A percentile compares a stretch with the other conserved stretches of the same genome.
Evolutionary conservation across 2,888 invertebrate genomes (phyloP).

Genomic region (Harpalus rufipes): DNA sequence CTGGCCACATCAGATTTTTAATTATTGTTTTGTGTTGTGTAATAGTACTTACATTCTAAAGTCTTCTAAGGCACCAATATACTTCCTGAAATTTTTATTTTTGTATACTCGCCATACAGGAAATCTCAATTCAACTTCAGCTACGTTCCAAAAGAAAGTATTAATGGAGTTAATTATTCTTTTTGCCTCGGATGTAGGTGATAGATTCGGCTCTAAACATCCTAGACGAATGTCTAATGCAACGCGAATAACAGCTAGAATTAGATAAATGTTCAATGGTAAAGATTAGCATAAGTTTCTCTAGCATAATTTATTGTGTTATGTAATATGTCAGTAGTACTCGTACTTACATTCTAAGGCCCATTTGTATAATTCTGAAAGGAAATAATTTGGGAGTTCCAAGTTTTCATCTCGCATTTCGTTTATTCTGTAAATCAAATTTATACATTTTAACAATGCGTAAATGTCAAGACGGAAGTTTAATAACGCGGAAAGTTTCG

Average conservation of each 20-base stretch:
- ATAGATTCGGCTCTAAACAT: constrained; percentile 81
- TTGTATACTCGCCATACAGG: constrained; percentile 87
- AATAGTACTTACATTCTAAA: constrained; percentile 82
- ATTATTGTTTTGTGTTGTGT: too few relatives aligned
- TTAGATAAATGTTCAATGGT: constrained; percentile 10
- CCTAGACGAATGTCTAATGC: constrained; percentile 90
- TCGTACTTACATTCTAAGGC: constrained; percentile 87
- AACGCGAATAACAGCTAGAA: constrained; percentile 88
- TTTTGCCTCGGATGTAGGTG: constrained; percentile 82
- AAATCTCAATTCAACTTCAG: constrained; percentile 85
- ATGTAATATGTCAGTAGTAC: constrained; percentile 20
- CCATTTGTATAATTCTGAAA: constrained; percentile 88
- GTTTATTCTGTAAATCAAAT: constrained; percentile 80
- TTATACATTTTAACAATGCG: not conserved
- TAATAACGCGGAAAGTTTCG: too few relatives aligned
- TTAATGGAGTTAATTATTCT: constrained; percentile 89
- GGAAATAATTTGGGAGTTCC: constrained; percentile 84
- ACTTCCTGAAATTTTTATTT: constrained; percentile 85
- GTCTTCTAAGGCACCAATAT: constrained; percentile 85
- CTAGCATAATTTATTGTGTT: not conserved
- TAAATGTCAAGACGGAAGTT: too few relatives aligned
- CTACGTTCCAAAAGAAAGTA: constrained; percentile 88
- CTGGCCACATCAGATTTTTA: too few relatives aligned
- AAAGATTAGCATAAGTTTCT: constrained; percentile 10
- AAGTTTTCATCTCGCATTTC: constrained; percentile 80